Base-by-base conservation (phyloP, 2,888 invertebrate genomes). In the Heteropelma amictum region DNA sequence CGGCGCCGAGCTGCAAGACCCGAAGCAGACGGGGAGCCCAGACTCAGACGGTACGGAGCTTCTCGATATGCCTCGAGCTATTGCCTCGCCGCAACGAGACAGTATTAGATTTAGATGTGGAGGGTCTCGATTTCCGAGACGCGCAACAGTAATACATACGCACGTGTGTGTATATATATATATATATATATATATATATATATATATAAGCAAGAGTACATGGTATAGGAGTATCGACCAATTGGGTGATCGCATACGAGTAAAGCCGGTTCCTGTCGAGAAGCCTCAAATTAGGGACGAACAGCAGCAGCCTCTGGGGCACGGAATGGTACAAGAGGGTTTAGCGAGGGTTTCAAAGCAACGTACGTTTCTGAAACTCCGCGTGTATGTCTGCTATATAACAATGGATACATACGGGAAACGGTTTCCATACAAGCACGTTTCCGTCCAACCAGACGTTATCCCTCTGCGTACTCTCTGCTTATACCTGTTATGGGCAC, bases 351-450 rank as follows among this genome's bases (percentile, higher is more conserved):
- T 38, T 47, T 19, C n/a, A 35, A 26, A 51, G 56, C 56, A 30
- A 58, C 58, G 33, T 33, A 33, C 12, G 35, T 17, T 51, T 26
- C 56, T 14, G 64, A 38, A 56, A 71, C 51, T 65, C 30, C 21
- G 19, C 7, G 33, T 33, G 33, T 42, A 47, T 54, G 54, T 47
- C 47, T 45, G 30, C 53, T 58, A 23, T 72, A 72, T 56, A 71
- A 79, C 78, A 79, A 77, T 79, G 58, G 68, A 53, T 58, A 75
- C 72, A 51, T 72, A 77, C 68, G 56, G 74, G 63, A 71, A 73
- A 67, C 54, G 63, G 63, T 73, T 73, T 72, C 71, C 23, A 28
- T 47, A n/a, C n/a, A n/a, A n/a, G n/a, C 49, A 42, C 68, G 65
- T 76, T 70, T 69, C 70, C 70, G 26, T 45, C 26, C 67, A 7